A percentile compares a stretch with the other conserved stretches of the same genome.
phyloP scores from a whole-genome alignment of 2,797 vertebrate species.

The Sebastes ruberrimus region DNA sequence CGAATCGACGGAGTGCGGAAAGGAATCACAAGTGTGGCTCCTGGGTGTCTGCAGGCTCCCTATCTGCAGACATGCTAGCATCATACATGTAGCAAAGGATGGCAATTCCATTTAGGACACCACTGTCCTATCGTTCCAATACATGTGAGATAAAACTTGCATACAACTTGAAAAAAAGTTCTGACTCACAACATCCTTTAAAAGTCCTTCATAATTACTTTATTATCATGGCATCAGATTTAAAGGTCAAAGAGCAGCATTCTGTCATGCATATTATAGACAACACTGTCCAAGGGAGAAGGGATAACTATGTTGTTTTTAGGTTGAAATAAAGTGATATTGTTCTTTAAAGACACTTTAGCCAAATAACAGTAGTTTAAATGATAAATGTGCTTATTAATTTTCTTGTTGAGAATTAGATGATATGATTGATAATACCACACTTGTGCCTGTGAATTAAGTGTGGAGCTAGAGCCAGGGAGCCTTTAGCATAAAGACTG shows the following conservation, averaged over 20 bases:
- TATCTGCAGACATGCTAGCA: slow-evolving; percentile 9
- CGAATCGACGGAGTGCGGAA: slow-evolving; percentile 44
- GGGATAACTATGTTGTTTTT: neutral
- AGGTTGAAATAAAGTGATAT: neutral
- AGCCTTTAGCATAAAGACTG: neutral
- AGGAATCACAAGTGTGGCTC: slow-evolving; percentile 57
- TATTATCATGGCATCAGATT: neutral
- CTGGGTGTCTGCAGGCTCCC: slow-evolving; percentile 49
- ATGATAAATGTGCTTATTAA: neutral
- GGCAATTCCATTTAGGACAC: neutral
- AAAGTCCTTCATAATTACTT: neutral
- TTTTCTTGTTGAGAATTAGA: neutral
- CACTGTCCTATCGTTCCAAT: neutral
- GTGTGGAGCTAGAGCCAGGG: neutral
- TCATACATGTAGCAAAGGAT: neutral
- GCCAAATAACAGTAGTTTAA: neutral
- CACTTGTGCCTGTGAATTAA: neutral
- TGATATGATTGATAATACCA: neutral
- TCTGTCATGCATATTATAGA: neutral
- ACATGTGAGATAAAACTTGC: neutral
- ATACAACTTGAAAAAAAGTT: neutral
- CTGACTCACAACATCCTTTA: neutral
- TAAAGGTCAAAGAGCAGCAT: neutral
- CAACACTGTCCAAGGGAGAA: fast-evolving
- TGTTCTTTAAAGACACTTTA: neutral